Conservation (phyloP, 2,888 invertebrate genomes). For the Trichopria drosophilae region DNA sequence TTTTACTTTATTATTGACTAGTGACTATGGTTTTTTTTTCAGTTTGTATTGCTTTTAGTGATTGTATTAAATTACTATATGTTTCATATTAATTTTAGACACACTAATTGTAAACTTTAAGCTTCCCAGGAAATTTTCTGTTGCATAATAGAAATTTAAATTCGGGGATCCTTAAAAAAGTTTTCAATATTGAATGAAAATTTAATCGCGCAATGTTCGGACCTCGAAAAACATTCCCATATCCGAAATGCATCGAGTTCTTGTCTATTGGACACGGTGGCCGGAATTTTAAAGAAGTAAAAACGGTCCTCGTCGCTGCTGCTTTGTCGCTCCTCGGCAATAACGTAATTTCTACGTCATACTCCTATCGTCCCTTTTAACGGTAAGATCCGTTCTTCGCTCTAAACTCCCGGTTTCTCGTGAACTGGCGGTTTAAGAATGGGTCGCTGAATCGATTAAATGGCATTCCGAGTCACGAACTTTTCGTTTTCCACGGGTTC, state of each 20-base stretch:
- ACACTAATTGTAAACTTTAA: too few relatives aligned
- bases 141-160: too few relatives aligned
- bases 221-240: too few relatives aligned
- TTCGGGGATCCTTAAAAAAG: too few relatives aligned
- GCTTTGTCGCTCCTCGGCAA: constrained; percentile 24
- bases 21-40: too few relatives aligned
- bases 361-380: constrained; percentile 33
- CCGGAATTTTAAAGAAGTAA: constrained; percentile 32
- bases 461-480: constrained; percentile 36
- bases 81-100: too few relatives aligned
- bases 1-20: too few relatives aligned
- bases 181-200: too few relatives aligned
- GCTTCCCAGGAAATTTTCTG: too few relatives aligned
- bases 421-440: constrained; percentile 27
- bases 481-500: constrained; percentile 34
- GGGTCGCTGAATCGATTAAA: constrained; percentile 39
- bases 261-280: not conserved
- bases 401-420: constrained; percentile 32
- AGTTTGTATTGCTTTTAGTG: too few relatives aligned
- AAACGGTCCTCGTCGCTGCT: constrained; percentile 23
- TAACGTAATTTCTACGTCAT: constrained; percentile 39
- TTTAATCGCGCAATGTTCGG: too few relatives aligned
- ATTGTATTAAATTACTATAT: too few relatives aligned
- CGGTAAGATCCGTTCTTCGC: constrained; percentile 29
- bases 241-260: not conserved